Percentiles rank a stretch among this genome's conserved stretches.
phyloP scores from a whole-genome alignment of 2,113 vertebrate genomes.

The Apodemus sylvaticus region DNA sequence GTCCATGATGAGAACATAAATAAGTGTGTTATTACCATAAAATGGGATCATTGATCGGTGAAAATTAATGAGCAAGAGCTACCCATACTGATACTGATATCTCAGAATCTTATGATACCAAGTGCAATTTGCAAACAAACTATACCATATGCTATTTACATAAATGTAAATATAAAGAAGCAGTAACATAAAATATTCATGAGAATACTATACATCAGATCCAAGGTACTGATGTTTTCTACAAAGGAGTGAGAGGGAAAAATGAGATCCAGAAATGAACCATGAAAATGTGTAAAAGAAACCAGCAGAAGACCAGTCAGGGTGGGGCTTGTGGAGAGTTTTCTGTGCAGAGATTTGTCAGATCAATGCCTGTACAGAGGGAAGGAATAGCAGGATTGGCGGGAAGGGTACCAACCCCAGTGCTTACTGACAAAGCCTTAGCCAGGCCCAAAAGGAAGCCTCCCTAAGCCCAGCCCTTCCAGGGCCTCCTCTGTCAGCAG shows the following conservation, averaged over 20 bases:
- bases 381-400: background rate
- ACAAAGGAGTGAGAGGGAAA: background rate
- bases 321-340: background rate
- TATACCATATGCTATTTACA: background rate
- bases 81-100: background rate
- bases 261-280: background rate
- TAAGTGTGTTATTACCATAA: background rate
- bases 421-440: background rate
- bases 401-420: background rate
- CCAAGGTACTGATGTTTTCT: background rate
- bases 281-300: background rate
- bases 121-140: background rate
- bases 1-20: background rate
- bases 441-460: background rate
- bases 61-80: constrained; percentile 39
- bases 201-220: constrained; percentile 25
- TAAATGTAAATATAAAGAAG: background rate
- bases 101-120: constrained; percentile 24
- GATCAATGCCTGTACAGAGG: background rate
- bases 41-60: background rate
- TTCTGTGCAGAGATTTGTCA: background rate
- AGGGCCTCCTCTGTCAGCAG: background rate
- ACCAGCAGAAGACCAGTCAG: background rate
- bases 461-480: background rate
- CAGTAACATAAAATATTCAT: constrained; percentile 25